Evolutionary conservation across 2,888 invertebrate genomes (phyloP).

Genomic region (Parnassius apollo): DNA sequence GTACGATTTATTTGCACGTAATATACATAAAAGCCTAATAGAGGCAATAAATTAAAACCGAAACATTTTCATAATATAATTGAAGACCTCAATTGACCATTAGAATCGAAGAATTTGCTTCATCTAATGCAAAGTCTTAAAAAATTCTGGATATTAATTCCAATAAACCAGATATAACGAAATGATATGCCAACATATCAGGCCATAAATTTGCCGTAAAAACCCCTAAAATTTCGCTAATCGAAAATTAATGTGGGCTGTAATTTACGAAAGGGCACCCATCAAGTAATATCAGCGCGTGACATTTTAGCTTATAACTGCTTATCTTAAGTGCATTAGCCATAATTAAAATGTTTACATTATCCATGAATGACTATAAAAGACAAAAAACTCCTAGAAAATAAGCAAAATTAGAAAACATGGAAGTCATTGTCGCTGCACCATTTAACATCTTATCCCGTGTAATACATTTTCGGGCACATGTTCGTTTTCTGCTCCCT

Average conservation of each 20-base stretch:
- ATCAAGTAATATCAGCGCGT: slow-evolving; percentile 62
- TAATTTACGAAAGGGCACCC: slow-evolving; percentile 76
- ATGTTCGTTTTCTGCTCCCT: slow-evolving; percentile 61
- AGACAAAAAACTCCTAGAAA: slow-evolving; percentile 14
- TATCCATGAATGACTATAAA: neutral
- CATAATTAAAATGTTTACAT: slow-evolving; percentile 6
- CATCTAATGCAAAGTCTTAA: no score
- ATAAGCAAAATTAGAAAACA: slow-evolving; percentile 46
- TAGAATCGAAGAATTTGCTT: no score
- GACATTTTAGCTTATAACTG: slow-evolving; percentile 49
- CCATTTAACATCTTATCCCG: slow-evolving; percentile 68
- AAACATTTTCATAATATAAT: no score
- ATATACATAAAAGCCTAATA: no score
- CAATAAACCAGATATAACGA: slow-evolving; percentile 13
- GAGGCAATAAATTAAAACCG: no score
- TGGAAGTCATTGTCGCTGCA: slow-evolving; percentile 55
- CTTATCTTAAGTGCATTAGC: slow-evolving; percentile 15
- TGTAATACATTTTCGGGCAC: slow-evolving; percentile 65
- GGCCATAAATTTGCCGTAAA: slow-evolving; percentile 24
- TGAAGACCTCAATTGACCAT: no score
- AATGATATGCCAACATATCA: slow-evolving; percentile 20
- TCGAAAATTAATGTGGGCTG: slow-evolving; percentile 75
- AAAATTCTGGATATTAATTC: slow-evolving; percentile 5
- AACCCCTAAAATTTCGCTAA: slow-evolving; percentile 61
- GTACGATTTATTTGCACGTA: no score